A percentile compares a stretch with the other conserved stretches of the same genome.
These are phyloP conservation scores for Clavelina lepadiformis DNA, from an alignment of 23 tunicate species.

Conservation along the genomic window DNA sequence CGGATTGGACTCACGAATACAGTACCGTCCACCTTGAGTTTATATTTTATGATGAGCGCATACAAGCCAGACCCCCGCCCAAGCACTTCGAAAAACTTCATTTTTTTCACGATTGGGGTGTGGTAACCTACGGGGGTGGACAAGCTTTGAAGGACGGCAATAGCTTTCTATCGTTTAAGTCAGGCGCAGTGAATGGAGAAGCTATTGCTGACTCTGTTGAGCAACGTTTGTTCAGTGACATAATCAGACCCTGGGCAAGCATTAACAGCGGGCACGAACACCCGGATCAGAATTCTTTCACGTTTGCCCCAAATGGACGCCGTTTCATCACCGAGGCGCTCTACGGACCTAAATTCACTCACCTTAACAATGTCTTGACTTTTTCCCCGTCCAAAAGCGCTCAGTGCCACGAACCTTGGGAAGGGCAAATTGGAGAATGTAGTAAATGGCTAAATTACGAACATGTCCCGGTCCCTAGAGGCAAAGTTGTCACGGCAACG, in stretches of 20 bases:
- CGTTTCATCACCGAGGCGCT: constrained; percentile 48
- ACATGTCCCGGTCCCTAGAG: constrained; percentile 20
- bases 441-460: constrained; percentile 54
- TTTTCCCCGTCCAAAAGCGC: constrained; percentile 23
- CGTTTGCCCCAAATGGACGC: constrained; percentile 61
- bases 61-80: constrained; percentile 3
- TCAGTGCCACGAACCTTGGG: constrained; percentile 40
- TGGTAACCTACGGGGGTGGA: constrained; percentile 53
- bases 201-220: constrained; percentile 27
- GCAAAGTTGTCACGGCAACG: constrained; percentile 40
- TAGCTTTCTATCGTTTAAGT: constrained; percentile 59
- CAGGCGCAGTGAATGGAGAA: constrained; percentile 41
- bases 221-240: too few relatives aligned
- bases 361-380: constrained; percentile 30
- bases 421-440: constrained; percentile 66
- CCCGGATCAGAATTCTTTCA: constrained; percentile 69
- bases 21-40: constrained; percentile 42
- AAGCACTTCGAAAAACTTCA: neutral
- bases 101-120: constrained; percentile 72
- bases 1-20: constrained; percentile 18
- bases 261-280: constrained; percentile 78
- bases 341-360: constrained; percentile 37
- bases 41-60: constrained; percentile 28
- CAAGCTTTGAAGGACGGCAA: neutral
- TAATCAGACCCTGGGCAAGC: constrained; percentile 28